Evolutionary conservation across 2,888 invertebrate genomes (phyloP), one percentile per base, ranked within the genome.

Genomic region (Poecilus cupreus): DNA sequence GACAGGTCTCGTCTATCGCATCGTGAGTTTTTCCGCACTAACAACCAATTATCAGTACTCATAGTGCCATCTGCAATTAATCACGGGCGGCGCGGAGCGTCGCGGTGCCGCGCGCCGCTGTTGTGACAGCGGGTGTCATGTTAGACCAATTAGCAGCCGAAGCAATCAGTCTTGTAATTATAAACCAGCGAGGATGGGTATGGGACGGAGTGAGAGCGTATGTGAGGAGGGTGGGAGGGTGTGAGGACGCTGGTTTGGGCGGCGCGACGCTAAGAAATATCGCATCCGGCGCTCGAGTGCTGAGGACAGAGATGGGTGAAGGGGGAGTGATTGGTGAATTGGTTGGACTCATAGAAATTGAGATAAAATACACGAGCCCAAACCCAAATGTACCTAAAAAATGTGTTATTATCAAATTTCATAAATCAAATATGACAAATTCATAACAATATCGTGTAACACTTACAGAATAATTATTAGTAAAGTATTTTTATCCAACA

Each of bases 91-190:
- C 54, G 13, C 2, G 10, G 43, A 54, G 39, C 68, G 68, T 39
- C 68, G 39, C 68, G 37, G 20, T 37, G 68, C 68, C 68, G 13
- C 26, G 26, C 32, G 75, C 37, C 51, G 79, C 16, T 82, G 82
- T 82, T 82, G 54, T 82, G 82, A 82, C 82, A 75, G 76, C 51
- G 70, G 64, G 80, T 82, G 81, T 82, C 82, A 54, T 82, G 82
- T 82, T 81, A 70, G 81, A 81, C 82, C 82, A 82, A 82, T 82
- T 82, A 82, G 81, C 76, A 81, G 81, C 57, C 68, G 26, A 60
- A 46, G 81, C 72, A 82, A 82, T 82, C 81, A 82, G 54, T 82
- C 82, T 82, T 82, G 76, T 76, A 76, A 81, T 70, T 60, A 76
- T 81, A 81, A 81, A 81, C 81, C 68, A 64, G 54, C 32, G 51